Base-by-base conservation (phyloP, 1,140 invertebrate species). In the Megalonaias nervosa region DNA sequence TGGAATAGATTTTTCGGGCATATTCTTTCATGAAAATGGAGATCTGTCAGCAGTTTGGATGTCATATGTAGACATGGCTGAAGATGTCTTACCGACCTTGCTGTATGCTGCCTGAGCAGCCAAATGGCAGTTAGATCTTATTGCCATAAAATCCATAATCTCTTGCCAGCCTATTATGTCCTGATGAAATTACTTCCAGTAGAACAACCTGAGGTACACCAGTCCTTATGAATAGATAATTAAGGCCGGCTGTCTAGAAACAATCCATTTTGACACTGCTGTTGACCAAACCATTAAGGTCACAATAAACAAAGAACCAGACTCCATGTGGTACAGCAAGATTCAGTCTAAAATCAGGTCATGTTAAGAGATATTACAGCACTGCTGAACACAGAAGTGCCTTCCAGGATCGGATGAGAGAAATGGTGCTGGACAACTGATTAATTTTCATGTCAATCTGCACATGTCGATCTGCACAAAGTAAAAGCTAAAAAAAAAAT, bases 271-370 rank as follows among this genome's bases (percentile, higher is more conserved):
- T 57, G 9, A 59, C 19, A 72, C 58, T n/a, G 56, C 21, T 21
- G 26, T 75, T 67, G 74, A 71, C 12, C 26, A 31, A 62, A 26
- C 74, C 14, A 56, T 11, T 17, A 15, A 75, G 38, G 38, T 48
- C 38, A 48, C 38, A 48, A 11, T 48, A 48, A 48, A 48, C 6
- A 48, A 48, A 48, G 38, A 48, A 4, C 5, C 38, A 48, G 38
- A 11, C 38, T 48, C 38, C 38, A 6, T 6, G 38, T 48, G 38
- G 38, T 48, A 48, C 38, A 48, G 38, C 6, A 48, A 48, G 38
- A 11, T 48, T 48, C 15, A 23, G 17, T 9, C 38, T 48, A 48
- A 48, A 48, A 48, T 48, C 38, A 48, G 6, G 38, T 11, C 38
- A 6, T 6, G 4, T 48, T 6, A 48, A 48, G 38, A 48, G 38